These are phyloP conservation scores for Sturmia bella DNA, from an alignment of 2,888 invertebrate genomes.

Conservation along the genomic window DNA sequence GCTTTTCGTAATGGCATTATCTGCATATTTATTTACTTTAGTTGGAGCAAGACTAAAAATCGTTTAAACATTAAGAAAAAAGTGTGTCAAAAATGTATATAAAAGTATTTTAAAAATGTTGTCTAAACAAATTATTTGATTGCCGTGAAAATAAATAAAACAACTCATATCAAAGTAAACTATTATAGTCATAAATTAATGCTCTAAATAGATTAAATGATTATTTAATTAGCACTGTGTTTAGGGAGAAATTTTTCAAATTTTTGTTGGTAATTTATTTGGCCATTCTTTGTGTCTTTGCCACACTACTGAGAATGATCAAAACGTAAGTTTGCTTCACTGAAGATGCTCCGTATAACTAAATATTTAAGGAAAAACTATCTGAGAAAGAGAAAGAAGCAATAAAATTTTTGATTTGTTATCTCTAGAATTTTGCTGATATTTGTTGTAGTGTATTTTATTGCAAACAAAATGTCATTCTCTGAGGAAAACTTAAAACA, in stretches of 20 bases:
- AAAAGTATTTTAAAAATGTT: conserved; percentile 60
- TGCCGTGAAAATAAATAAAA: conserved; percentile 48
- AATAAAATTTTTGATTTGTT: too few relatives aligned
- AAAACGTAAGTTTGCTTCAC: too few relatives aligned
- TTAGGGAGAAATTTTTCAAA: neutral
- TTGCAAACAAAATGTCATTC: too few relatives aligned
- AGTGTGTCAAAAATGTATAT: conserved; percentile 61
- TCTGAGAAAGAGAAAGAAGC: too few relatives aligned
- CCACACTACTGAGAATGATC: too few relatives aligned
- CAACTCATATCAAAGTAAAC: conserved; percentile 30
- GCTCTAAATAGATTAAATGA: neutral
- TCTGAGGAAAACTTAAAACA: too few relatives aligned
- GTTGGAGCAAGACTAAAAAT: neutral
- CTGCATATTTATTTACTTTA: conserved; percentile 25
- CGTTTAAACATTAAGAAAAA: conserved; percentile 25
- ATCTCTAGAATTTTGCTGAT: too few relatives aligned
- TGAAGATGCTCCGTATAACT: too few relatives aligned
- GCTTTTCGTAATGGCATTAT: conserved; percentile 23
- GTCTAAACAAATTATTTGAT: conserved; percentile 64
- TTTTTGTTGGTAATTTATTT: neutral
- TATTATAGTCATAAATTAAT: conserved; percentile 27
- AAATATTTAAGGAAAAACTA: too few relatives aligned
- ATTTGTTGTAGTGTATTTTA: too few relatives aligned
- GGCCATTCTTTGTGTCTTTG: too few relatives aligned
- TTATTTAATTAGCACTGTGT: conserved; percentile 15